These are phyloP conservation scores for Anguilla rostrata DNA, from an alignment of 2,113 vertebrate genomes.

Conservation along the genomic window DNA sequence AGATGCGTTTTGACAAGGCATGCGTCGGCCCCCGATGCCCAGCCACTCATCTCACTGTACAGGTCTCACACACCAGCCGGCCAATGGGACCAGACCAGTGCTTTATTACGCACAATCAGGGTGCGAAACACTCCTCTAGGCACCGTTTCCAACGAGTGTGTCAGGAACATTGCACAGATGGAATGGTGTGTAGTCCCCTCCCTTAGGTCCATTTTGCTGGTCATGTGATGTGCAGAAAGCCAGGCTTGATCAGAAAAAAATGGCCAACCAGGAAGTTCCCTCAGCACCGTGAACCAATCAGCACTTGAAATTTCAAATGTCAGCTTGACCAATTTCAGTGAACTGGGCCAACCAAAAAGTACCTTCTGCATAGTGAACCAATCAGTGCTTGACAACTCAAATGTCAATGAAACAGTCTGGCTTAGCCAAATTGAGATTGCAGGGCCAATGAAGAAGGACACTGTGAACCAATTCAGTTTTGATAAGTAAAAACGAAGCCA, in stretches of 20 bases:
- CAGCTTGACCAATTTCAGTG: background rate
- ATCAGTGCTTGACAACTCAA: background rate
- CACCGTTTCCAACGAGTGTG: background rate
- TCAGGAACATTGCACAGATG: background rate
- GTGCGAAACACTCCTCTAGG: background rate
- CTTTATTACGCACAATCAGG: background rate
- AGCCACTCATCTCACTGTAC: background rate
- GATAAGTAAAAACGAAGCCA: background rate
- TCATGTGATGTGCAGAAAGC: background rate
- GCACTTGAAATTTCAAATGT: no score
- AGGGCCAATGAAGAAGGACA: no score
- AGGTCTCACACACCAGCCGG: background rate
- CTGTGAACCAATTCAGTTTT: no score
- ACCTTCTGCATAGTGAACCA: background rate
- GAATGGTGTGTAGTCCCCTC: background rate
- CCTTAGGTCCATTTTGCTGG: background rate
- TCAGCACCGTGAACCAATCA: no score
- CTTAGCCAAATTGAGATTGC: no score
- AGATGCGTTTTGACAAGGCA: background rate
- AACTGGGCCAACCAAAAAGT: background rate
- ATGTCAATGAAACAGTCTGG: background rate
- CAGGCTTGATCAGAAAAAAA: no score
- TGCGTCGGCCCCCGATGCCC: background rate
- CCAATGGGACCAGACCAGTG: background rate
- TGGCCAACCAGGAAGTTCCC: no score